phyloP scores from a whole-genome alignment of 2,113 vertebrate species.

The Plectropomus leopardus region DNA sequence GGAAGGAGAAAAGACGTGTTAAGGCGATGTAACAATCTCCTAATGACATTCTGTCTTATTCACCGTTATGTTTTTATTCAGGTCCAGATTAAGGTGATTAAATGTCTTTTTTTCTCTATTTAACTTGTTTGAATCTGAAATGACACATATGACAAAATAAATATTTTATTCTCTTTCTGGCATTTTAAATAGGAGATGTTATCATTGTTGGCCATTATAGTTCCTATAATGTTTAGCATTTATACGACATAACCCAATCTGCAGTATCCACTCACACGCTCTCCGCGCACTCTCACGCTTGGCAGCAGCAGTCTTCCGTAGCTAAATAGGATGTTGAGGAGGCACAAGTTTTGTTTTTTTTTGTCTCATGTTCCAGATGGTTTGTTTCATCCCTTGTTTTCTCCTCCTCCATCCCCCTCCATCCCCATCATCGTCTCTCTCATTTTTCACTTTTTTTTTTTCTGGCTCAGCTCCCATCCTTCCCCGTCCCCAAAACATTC shows the following conservation, averaged over 20 bases:
- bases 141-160: constrained; percentile 10
- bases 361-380: constrained; percentile 63
- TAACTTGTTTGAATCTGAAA: constrained; percentile 32
- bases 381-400: constrained; percentile 58
- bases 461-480: neutral
- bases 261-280: constrained; percentile 2
- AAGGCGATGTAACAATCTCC: constrained; percentile 29
- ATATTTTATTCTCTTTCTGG: constrained; percentile 16
- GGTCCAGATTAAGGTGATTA: constrained; percentile 12
- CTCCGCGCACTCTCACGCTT: constrained; percentile 35
- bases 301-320: constrained; percentile 22
- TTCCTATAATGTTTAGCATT: constrained; percentile 37
- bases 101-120: neutral
- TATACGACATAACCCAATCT: constrained; percentile 40
- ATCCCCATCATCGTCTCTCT: constrained; percentile 28
- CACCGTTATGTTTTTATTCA: constrained; percentile 23
- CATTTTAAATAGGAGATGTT: constrained; percentile 30
- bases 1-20: constrained; percentile 38
- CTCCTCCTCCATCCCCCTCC: constrained; percentile 21
- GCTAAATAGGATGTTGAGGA: constrained; percentile 59
- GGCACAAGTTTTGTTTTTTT: constrained; percentile 41
- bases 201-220: constrained; percentile 36
- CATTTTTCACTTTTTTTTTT: constrained; percentile 8
- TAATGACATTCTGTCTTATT: constrained; percentile 40
- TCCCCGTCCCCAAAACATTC: constrained; percentile 23